phyloP scores from a whole-genome alignment of 1,140 invertebrate species.

The Vanessa atalanta region DNA sequence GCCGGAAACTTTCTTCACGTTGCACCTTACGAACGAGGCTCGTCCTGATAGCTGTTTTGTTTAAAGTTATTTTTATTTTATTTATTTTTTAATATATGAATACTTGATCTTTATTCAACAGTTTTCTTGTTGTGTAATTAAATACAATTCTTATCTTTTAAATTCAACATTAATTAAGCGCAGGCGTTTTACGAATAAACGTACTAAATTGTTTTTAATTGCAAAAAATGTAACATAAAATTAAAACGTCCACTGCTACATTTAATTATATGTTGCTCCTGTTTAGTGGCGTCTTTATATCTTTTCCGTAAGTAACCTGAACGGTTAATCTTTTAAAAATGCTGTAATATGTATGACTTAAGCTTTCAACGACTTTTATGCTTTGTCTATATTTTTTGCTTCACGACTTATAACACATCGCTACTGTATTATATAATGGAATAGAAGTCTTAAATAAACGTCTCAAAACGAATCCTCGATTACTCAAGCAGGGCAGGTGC shows the following conservation, averaged over 20 bases:
- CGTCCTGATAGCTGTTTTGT: conserved; percentile 22
- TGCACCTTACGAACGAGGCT: conserved; percentile 32
- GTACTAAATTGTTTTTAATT: conserved; percentile 16
- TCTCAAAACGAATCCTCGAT: conserved; percentile 42
- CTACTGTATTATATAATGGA: conserved; percentile 25
- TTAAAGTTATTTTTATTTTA: conserved; percentile 8
- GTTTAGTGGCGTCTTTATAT: neutral
- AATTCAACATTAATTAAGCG: conserved; percentile 15
- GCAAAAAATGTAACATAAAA: conserved; percentile 14
- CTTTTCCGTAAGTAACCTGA: neutral
- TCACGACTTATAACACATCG: neutral
- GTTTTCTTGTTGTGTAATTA: conserved; percentile 19
- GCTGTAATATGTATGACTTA: no score
- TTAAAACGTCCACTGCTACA: conserved; percentile 9
- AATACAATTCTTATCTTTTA: conserved; percentile 12
- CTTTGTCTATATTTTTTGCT: neutral
- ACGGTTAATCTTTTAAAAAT: no score
- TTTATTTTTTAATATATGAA: neutral
- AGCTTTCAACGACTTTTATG: neutral
- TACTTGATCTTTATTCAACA: conserved; percentile 7
- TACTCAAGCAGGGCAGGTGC: conserved; percentile 58
- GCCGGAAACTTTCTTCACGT: conserved; percentile 51
- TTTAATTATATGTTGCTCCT: neutral
- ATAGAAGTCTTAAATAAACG: conserved; percentile 32
- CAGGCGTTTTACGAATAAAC: conserved; percentile 13